phyloP scores from a whole-genome alignment of 2,888 invertebrate species.

The Dioctria linearis region DNA sequence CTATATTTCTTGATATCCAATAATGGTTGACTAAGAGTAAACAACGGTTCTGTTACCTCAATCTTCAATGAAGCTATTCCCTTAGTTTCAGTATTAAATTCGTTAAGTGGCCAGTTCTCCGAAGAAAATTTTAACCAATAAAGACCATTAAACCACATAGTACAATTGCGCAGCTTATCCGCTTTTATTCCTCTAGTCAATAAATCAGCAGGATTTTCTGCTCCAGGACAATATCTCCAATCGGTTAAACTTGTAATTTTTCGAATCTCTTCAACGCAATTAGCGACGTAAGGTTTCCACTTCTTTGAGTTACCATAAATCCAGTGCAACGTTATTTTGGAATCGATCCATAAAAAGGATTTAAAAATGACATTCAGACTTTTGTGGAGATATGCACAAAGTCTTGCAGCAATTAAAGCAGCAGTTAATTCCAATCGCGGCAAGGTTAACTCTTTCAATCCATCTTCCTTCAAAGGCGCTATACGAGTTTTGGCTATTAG shows the following conservation, averaged over 20 bases:
- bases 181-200: not conserved
- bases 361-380: no score
- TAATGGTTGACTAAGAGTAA: no score
- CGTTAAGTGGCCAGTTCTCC: not conserved
- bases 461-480: no score
- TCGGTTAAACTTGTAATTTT: not conserved
- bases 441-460: no score
- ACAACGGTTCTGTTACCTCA: not conserved
- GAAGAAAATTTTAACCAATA: not conserved
- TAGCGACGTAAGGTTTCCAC: not conserved
- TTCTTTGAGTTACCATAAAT: not conserved
- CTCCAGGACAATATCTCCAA: not conserved
- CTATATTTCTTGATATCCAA: no score
- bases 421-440: no score
- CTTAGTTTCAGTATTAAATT: conserved; percentile 1
- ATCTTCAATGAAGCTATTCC: not conserved
- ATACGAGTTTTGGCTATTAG: no score
- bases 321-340: not conserved
- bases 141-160: not conserved
- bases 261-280: not conserved
- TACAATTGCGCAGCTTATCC: not conserved
- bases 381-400: no score
- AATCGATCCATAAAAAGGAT: not conserved
- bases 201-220: not conserved
- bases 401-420: no score